Conservation (phyloP, 2,797 vertebrate species). For the Acrossocheilus wenchowensis region DNA sequence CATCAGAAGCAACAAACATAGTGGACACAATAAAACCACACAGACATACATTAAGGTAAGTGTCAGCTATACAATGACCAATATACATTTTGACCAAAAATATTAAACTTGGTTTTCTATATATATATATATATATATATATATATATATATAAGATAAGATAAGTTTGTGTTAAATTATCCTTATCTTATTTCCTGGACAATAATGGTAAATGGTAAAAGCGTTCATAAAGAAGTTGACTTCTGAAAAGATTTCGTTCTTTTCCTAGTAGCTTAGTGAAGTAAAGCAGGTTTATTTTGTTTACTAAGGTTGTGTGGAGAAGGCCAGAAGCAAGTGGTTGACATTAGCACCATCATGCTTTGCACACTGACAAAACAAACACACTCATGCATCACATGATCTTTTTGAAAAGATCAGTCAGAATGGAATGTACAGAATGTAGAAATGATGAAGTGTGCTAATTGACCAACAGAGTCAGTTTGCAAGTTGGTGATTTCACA, state of each 20-base stretch:
- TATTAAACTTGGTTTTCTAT: neutral
- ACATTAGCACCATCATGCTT: neutral
- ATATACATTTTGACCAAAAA: neutral
- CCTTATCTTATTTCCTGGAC: neutral
- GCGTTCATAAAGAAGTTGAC: neutral
- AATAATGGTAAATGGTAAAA: neutral
- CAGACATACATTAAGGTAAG: neutral
- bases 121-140: too few relatives aligned
- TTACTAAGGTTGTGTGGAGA: neutral
- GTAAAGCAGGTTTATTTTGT: neutral
- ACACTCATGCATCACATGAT: neutral
- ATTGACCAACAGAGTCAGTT: neutral
- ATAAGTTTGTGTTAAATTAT: neutral
- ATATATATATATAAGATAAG: too few relatives aligned
- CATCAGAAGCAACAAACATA: neutral
- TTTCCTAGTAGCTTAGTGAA: neutral
- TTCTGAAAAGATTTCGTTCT: neutral
- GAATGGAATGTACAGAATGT: constrained; percentile 49
- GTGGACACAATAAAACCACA: neutral
- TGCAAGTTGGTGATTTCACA: neutral
- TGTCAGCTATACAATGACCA: neutral
- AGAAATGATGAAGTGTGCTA: constrained; percentile 14
- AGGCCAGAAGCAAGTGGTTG: neutral
- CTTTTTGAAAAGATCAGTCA: neutral
- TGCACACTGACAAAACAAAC: neutral